A percentile compares a stretch with the other conserved stretches of the same genome.
These are phyloP conservation scores for Phytoseiulus persimilis DNA, from an alignment of 2,888 invertebrate species.

Conservation along the genomic window DNA sequence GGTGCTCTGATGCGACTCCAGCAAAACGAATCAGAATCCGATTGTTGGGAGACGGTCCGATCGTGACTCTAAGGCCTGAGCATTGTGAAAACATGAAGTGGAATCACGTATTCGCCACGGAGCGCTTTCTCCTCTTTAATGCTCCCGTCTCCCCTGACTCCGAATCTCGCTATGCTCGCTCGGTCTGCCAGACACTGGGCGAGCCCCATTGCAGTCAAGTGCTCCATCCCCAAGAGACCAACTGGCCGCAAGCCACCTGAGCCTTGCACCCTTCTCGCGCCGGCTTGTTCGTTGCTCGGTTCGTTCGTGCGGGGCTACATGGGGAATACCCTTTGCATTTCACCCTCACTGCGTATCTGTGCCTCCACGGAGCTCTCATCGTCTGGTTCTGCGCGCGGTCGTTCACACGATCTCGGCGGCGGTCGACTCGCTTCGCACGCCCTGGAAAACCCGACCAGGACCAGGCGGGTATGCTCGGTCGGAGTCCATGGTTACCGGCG, in stretches of 20 bases:
- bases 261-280: neutral
- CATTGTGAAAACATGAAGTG: slow-evolving; percentile 5
- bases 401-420: neutral
- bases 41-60: neutral
- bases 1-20: neutral
- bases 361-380: neutral
- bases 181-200: neutral
- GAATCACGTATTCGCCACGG: neutral
- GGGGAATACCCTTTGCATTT: neutral
- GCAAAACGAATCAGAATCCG: neutral
- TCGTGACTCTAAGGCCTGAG: neutral
- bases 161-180: neutral
- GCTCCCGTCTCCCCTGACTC: neutral
- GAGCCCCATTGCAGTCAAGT: neutral
- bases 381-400: neutral
- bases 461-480: no score
- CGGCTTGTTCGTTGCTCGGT: neutral
- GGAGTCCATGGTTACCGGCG: no score
- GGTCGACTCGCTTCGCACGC: neutral
- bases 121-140: neutral
- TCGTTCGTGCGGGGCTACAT: neutral
- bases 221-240: neutral
- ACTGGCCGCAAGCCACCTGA: slow-evolving; percentile 5
- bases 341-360: neutral
- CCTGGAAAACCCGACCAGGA: no score